A percentile compares a stretch with the other conserved stretches of the same genome.
Conservation (phyloP, 2,797 vertebrate species). For the Thunnus albacares region DNA sequence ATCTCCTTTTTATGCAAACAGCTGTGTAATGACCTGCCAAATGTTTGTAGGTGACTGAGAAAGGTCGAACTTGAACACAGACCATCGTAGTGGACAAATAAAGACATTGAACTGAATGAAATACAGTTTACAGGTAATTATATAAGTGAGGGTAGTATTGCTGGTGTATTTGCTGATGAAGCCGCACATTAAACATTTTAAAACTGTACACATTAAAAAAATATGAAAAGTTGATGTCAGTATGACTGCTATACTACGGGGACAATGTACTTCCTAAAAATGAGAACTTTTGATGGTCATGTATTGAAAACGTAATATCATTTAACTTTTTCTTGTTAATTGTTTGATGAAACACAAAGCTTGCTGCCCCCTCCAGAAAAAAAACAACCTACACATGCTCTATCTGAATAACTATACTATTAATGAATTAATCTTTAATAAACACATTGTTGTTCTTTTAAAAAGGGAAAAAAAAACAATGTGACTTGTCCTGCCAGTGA, state of each 20-base stretch:
- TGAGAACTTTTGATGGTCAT: not conserved
- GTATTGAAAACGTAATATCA: not conserved
- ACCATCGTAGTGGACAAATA: not conserved
- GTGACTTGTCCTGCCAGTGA: not conserved
- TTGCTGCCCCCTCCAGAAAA: no score
- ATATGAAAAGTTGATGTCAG: not conserved
- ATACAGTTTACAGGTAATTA: not conserved
- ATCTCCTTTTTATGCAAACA: not conserved
- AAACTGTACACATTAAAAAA: not conserved
- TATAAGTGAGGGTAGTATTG: not conserved
- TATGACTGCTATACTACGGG: not conserved
- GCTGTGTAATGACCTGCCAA: not conserved
- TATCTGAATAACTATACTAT: not conserved
- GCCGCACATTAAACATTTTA: not conserved
- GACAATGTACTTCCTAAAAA: not conserved
- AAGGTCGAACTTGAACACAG: conserved; percentile 24
- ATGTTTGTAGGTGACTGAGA: not conserved
- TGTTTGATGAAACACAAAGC: not conserved
- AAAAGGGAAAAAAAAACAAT: not conserved
- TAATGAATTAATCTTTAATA: not conserved
- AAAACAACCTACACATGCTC: not conserved
- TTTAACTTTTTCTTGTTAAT: not conserved
- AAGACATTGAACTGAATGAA: not conserved
- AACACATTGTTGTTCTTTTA: not conserved
- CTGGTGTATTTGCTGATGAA: not conserved